A percentile compares a stretch with the other conserved stretches of the same genome.
phyloP scores from a whole-genome alignment of 2,888 invertebrate genomes.

The Alcis repandata region DNA sequence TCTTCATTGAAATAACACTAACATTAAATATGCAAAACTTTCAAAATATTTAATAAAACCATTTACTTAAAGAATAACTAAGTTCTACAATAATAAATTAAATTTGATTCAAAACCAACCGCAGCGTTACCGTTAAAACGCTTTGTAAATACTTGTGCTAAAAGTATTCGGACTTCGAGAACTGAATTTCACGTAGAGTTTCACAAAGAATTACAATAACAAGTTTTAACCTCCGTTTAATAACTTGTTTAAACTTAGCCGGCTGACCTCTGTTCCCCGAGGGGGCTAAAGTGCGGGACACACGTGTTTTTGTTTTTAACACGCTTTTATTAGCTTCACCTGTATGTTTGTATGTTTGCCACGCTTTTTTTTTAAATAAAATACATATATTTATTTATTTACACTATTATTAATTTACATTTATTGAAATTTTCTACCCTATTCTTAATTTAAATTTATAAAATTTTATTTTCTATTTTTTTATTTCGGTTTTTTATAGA shows the following conservation, averaged over 20 bases:
- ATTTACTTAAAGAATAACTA: background rate
- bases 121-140: conserved; percentile 9
- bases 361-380: too few species aligned
- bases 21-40: too few species aligned
- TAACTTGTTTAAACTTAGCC: conserved; percentile 44
- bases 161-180: conserved; percentile 34
- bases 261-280: conserved; percentile 28
- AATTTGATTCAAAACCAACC: conserved; percentile 1
- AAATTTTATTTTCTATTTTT: too few species aligned
- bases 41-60: background rate
- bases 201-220: conserved; percentile 51
- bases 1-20: background rate
- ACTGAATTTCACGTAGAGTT: conserved; percentile 41
- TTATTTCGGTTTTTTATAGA: too few species aligned
- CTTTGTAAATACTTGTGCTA: conserved; percentile 23
- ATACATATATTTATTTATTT: too few species aligned
- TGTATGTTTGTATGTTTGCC: too few species aligned
- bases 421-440: too few species aligned
- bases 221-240: conserved; percentile 52
- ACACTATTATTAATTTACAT: too few species aligned
- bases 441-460: too few species aligned
- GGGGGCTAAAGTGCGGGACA: conserved; percentile 1
- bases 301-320: background rate
- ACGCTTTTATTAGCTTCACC: too few species aligned
- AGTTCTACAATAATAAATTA: conserved; percentile 14